Percentiles rank a stretch among this genome's conserved stretches.
Evolutionary conservation across 2,113 vertebrate species (phyloP).

Genomic region (Syrmaticus mikado): DNA sequence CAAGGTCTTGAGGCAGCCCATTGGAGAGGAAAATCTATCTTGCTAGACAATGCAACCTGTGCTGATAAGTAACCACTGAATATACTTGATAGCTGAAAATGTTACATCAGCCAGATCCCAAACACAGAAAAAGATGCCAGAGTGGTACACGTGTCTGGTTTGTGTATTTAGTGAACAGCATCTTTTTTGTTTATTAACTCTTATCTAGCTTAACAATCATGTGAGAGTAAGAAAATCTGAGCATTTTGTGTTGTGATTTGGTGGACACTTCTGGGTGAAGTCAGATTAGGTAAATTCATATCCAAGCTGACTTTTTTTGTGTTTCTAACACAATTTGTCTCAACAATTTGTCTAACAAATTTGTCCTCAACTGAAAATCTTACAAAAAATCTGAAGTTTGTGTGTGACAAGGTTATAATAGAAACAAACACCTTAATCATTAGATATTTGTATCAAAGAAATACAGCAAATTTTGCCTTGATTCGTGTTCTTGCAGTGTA

Average conservation of each 20-base stretch:
- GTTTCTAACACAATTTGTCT: not conserved
- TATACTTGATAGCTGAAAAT: not conserved
- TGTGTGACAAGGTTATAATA: not conserved
- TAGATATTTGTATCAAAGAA: not conserved
- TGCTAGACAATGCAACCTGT: not conserved
- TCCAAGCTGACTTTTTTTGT: not conserved
- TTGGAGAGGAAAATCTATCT: not conserved
- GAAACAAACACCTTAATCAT: not conserved
- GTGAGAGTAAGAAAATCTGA: not conserved
- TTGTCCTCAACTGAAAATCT: not conserved
- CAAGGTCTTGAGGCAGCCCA: not conserved
- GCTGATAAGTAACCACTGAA: not conserved
- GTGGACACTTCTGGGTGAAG: not conserved
- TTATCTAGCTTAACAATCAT: not conserved
- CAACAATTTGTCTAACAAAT: not conserved
- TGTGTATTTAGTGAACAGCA: not conserved
- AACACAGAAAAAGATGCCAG: not conserved
- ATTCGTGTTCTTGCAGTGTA: not conserved
- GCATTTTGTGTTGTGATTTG: not conserved
- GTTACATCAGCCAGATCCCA: not conserved
- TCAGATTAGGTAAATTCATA: not conserved
- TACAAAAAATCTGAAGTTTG: not conserved
- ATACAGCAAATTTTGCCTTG: not conserved
- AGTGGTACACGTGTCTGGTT: not conserved
- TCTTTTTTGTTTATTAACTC: not conserved